Evolutionary conservation across 2,113 vertebrate genomes (phyloP).

Genomic region (Erpornis zantholeuca): DNA sequence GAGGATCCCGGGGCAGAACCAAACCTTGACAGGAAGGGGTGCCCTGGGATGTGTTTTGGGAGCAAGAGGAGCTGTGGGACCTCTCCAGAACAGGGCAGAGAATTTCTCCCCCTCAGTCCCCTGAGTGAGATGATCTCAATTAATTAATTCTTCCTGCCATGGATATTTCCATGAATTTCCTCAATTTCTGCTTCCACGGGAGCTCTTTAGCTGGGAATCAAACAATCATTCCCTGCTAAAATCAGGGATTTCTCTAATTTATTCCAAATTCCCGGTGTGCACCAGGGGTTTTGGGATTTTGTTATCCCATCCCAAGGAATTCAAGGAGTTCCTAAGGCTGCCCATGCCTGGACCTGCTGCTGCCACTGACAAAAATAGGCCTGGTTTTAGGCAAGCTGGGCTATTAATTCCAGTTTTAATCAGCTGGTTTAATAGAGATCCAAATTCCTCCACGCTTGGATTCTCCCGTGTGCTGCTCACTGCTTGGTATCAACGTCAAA

Average conservation of each 20-base stretch:
- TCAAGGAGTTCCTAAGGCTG: not conserved
- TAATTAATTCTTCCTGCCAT: not conserved
- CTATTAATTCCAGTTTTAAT: not conserved
- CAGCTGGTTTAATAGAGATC: not conserved
- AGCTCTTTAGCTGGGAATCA: not conserved
- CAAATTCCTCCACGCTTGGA: not conserved
- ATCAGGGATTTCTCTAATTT: not conserved
- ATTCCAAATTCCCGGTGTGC: not conserved
- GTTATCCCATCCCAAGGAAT: too few relatives aligned
- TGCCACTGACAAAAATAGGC: not conserved
- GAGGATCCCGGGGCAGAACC: fast-evolving
- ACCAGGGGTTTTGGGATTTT: too few relatives aligned
- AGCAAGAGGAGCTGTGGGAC: not conserved
- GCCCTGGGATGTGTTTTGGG: not conserved
- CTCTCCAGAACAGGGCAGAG: not conserved
- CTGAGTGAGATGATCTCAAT: not conserved
- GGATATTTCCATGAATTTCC: not conserved
- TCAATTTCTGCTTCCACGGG: not conserved
- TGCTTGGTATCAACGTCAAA: not conserved
- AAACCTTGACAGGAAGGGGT: fast-evolving
- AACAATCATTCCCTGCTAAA: not conserved
- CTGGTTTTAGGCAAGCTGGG: not conserved
- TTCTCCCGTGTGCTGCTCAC: not conserved
- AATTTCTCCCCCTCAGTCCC: not conserved
- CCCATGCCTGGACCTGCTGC: not conserved